phyloP scores from a whole-genome alignment of 1,140 invertebrate species.

The Tyrophagus putrescentiae region DNA sequence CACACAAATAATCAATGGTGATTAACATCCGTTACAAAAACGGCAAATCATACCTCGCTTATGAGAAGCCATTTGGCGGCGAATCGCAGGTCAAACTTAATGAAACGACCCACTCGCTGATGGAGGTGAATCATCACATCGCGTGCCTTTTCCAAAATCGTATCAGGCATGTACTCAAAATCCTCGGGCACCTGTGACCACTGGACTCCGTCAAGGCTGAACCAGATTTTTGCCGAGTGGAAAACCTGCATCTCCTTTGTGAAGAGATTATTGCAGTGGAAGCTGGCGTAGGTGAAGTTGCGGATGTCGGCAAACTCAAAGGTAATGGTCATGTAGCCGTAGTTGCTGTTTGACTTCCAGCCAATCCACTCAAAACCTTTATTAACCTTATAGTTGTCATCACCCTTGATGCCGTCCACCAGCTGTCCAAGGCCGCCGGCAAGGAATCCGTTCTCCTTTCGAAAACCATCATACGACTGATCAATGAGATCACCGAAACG shows the following conservation, averaged over 20 bases:
- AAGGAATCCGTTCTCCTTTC: conserved; percentile 50
- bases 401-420: conserved; percentile 61
- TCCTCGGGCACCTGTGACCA: conserved; percentile 31
- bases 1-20: not conserved
- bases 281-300: conserved; percentile 66
- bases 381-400: conserved; percentile 60
- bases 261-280: conserved; percentile 59
- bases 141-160: conserved; percentile 60
- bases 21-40: not conserved
- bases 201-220: conserved; percentile 59
- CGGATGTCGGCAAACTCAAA: conserved; percentile 74
- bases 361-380: conserved; percentile 74
- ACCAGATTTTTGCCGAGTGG: conserved; percentile 56
- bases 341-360: conserved; percentile 40
- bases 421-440: conserved; percentile 68
- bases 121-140: conserved; percentile 69
- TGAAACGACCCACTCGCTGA: conserved; percentile 61
- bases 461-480: conserved; percentile 72
- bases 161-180: conserved; percentile 52
- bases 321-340: conserved; percentile 43
- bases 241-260: conserved; percentile 56
- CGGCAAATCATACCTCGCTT: conserved; percentile 53
- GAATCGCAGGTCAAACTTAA: conserved; percentile 63
- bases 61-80: conserved; percentile 73
- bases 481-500: conserved; percentile 69